Percentiles rank a stretch among this genome's conserved stretches.
Evolutionary conservation across 2,888 invertebrate species (phyloP).

Genomic region (Cotesia congregata): DNA sequence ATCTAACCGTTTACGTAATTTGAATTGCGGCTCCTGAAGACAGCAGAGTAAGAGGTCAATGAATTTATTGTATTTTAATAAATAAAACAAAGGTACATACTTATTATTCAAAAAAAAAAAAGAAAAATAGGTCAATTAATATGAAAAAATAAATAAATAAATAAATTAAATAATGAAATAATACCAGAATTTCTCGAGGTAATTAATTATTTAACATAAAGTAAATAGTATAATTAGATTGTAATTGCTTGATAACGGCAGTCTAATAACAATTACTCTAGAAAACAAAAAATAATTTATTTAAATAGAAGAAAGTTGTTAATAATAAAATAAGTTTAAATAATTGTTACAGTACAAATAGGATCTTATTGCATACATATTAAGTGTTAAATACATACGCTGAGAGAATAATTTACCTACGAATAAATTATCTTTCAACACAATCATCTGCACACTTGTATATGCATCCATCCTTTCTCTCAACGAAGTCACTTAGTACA

Average conservation of each 20-base stretch:
- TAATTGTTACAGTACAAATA: neutral
- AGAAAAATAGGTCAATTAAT: too few relatives aligned
- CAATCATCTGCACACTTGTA: neutral
- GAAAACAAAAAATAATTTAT: constrained; percentile 6
- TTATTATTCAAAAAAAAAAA: too few relatives aligned
- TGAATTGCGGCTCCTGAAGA: neutral
- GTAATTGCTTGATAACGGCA: neutral
- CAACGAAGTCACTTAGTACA: constrained; percentile 28
- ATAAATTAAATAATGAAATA: neutral
- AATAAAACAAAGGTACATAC: too few relatives aligned
- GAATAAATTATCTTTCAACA: constrained; percentile 22
- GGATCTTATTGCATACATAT: constrained; percentile 15
- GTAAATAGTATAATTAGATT: neutral
- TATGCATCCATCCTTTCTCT: constrained; percentile 27
- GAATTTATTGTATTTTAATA: too few relatives aligned
- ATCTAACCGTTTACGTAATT: constrained; percentile 4
- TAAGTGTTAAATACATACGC: constrained; percentile 27
- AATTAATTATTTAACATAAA: neutral
- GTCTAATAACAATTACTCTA: neutral
- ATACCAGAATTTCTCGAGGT: neutral
- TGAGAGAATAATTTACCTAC: constrained; percentile 20
- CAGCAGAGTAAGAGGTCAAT: neutral
- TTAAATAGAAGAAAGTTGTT: neutral
- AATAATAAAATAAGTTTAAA: neutral
- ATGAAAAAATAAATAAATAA: neutral